Evolutionary conservation across 1,140 invertebrate genomes (phyloP), one percentile per base, ranked within the genome.

Genomic region (Platorchestia sp.): DNA sequence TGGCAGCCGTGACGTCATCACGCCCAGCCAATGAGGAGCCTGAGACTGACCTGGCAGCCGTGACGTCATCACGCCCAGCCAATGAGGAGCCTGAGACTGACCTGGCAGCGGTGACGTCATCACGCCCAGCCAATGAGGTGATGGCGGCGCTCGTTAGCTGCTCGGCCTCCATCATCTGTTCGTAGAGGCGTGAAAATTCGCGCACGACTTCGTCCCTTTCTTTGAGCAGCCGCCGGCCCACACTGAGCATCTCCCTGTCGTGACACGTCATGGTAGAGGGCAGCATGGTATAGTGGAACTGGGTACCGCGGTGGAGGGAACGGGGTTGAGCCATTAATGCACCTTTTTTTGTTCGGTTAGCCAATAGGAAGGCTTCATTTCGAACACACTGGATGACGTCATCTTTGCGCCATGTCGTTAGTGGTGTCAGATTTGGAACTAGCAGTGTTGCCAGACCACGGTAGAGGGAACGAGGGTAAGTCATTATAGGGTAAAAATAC

Each of bases 141-240:
- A 91, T 51, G 53, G 42, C 51, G 43, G 40, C 89, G 87, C n/a
- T 45, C 22, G 43, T 44, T 19, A 45, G 91, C 43, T 93, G 91
- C 45, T 93, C 91, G 41, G 96, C 96, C 44, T 97, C 96, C 19
- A 96, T 96, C 91, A 97, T 96, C 59, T 96, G 96, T 53, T 96
- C 96, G 75, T 96, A 96, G 86, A 97, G 96, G 22, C 95, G 95
- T 19, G 97, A 96, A 89, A 97, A 96, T 91, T 97, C 96, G 27
- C 96, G 95, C 43, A 96, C 96, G 59, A 96, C 96, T 95, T 97
- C 97, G 95, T 97, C 97, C n/a, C 97, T 95, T 95, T 97, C 97
- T 90, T 97, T 97, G 16, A 97, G 95, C 44, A 97, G 95, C 95
- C 96, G 96, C 36, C 97, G 96, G 0, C 96, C 96, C 75, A 97